Base-by-base conservation (phyloP, 2,797 vertebrate genomes). In the Cynopterus sphinx region DNA sequence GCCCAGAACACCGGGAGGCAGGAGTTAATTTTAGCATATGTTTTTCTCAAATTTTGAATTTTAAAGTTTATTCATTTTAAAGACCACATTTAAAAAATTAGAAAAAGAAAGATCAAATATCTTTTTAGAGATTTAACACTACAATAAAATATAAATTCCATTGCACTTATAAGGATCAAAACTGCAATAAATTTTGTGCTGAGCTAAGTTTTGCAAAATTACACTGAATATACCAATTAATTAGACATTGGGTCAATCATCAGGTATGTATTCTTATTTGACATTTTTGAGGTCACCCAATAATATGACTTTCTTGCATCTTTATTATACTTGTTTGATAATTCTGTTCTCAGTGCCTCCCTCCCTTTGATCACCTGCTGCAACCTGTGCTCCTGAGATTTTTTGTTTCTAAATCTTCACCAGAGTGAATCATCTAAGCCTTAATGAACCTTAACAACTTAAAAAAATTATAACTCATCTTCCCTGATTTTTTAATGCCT, bases 401-500 rank as follows among this genome's bases (percentile, higher is more conserved):
- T 71, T 63, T 88, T 70, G 2, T 75, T 55, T 88, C 77, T 74
- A 46, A 59, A 59, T 21, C 21, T 22, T 70, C 77, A 59, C 9
- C 22, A 82, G 82, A 90, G 31, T 3, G 41, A 61, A 71, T 65
- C 53, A 24, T 82, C 70, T 95, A 95, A 83, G 39, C 2, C 49
- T 94, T 90, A 90, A 39, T 10, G 96, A 94, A 59, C 33, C 8
- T 79, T 22, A 85, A 36, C 46, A 85, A 9, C 4, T 31, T 83
- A 36, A 33, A 91, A 75, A 39, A 12, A 1, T 24, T 65, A 26
- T 3, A 71, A 46, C 4, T 92, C 86, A 61, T 70, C 73, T 61
- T 97, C 92, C 24, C 12, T 95, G 91, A 95, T 84, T 2, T 95
- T 77, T 84, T 67, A 86, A 74, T 39, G 97, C 51, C 82, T 21